Percentiles rank a stretch among this genome's conserved stretches.
Conservation (phyloP, 1,140 invertebrate species). For the Bombus vancouverensis region DNA sequence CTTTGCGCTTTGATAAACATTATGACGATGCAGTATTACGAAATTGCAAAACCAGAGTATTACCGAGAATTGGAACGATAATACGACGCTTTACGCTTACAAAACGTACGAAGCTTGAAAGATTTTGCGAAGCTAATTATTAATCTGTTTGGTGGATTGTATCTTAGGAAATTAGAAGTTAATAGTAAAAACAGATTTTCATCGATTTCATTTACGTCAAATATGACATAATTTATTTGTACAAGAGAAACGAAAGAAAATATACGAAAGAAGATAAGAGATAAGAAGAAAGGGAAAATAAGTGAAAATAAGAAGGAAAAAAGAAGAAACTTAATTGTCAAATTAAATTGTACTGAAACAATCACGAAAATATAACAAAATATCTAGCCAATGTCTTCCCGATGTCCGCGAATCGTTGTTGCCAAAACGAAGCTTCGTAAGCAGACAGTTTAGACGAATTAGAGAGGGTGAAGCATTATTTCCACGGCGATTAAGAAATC, state of each 20-base stretch:
- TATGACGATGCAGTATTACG: neutral
- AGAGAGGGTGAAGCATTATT: neutral
- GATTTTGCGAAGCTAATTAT: no score
- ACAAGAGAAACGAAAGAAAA: neutral
- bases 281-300: no score
- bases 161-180: neutral
- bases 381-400: neutral
- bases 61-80: no score
- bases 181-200: no score
- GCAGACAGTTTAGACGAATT: no score
- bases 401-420: neutral
- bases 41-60: neutral
- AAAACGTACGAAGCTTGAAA: no score
- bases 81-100: no score
- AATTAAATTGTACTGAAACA: neutral
- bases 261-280: no score
- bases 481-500: conserved; percentile 49
- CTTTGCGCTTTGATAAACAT: neutral
- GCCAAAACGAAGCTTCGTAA: neutral
- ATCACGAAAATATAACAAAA: no score
- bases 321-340: neutral
- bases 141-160: no score
- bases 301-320: neutral
- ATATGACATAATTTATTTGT: neutral
- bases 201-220: neutral